Base-by-base conservation (phyloP, 2,888 invertebrate genomes). In the Athetis lepigone region DNA sequence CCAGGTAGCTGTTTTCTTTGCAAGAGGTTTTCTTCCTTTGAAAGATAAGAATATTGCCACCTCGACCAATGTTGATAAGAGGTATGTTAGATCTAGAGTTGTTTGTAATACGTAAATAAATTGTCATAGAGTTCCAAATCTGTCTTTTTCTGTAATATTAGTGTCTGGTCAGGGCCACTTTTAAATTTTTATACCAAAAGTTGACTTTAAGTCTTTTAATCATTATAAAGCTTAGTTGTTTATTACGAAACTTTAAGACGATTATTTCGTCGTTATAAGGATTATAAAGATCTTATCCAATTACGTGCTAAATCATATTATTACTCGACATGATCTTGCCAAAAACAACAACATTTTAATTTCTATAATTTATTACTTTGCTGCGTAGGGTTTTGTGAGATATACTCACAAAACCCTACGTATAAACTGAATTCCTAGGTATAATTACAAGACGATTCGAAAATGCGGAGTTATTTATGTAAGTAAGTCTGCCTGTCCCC, bases 211-310 rank as follows among this genome's bases (percentile, higher is more conserved):
- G 21, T 13, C 33, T 40, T 45, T 51, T 18, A 64, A 46, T 72
- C 16, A 36, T 46, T 37, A 2, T 36, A 19, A n/a, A 51, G 46
- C 46, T 45, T 18, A 40, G 25, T 27, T 64, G 51, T 63, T 62
- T 47, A 72, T 40, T 64, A 40, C n/a, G 55, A 39, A 66, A 11
- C 45, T 16, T 40, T 73, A 54, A 72, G 67, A 36, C 11, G 33
- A 66, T 73, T 55, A 66, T 37, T 37, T 29, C 25, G 19, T 29
- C 40, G 25, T 67, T 73, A 29, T 39, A 50, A 46, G 29, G 40
- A 42, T 73, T 51, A 66, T 68, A 39, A 73, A 51, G 45, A 51
- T 67, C 45, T 66, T 51, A 51, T 73, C 50, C 45, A 73, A 66
- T 66, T 49, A 55, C 39, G 21, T 46, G 27, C 45, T 55, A 51